These are phyloP conservation scores for Heterodera filipjevi DNA, from an alignment of 2,888 invertebrate genomes.

Conservation along the genomic window DNA sequence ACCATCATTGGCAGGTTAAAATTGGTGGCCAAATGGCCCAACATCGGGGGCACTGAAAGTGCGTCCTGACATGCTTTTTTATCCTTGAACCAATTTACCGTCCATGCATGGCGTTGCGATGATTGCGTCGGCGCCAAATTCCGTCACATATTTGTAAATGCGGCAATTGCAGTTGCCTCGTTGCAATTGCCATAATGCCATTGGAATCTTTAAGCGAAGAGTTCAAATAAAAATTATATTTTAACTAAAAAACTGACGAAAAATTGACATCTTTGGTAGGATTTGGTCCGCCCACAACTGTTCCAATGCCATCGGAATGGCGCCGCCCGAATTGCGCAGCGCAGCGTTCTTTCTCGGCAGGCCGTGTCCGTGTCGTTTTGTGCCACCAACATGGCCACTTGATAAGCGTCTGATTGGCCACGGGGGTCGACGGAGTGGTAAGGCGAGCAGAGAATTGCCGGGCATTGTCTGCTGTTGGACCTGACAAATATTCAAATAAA, in stretches of 20 bases:
- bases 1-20: constrained; percentile 45
- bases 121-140: constrained; percentile 47
- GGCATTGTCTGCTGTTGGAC: neutral
- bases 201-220: constrained; percentile 26
- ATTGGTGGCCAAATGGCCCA: constrained; percentile 42
- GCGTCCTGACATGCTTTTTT: neutral
- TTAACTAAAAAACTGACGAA: constrained; percentile 30
- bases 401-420: constrained; percentile 72
- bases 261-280: constrained; percentile 42
- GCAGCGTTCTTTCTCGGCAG: constrained; percentile 1
- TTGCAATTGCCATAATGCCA: constrained; percentile 45
- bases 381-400: constrained; percentile 68
- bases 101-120: constrained; percentile 52
- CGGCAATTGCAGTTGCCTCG: constrained; percentile 39
- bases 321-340: constrained; percentile 46
- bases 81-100: constrained; percentile 23
- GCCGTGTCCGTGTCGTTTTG: constrained; percentile 30
- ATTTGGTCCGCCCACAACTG: constrained; percentile 45
- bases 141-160: constrained; percentile 44
- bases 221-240: neutral
- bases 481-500: neutral
- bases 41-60: neutral
- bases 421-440: neutral
- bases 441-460: neutral
- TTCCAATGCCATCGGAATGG: constrained; percentile 49